phyloP scores from a whole-genome alignment of 2,797 vertebrate species.

The Malacoctenus gilli region DNA sequence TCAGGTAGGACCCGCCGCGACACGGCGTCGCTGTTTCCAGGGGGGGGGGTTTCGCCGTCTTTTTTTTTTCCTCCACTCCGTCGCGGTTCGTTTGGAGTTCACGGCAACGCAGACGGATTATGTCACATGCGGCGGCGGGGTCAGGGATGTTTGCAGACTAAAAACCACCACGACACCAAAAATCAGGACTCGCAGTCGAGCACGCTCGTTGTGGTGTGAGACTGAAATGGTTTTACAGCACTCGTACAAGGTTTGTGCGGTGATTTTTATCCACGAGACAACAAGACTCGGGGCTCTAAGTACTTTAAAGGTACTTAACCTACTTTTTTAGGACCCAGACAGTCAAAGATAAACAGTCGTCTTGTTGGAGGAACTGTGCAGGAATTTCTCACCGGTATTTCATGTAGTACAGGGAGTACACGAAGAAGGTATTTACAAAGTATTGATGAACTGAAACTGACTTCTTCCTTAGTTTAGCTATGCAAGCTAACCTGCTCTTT shows the following conservation, averaged over 20 bases:
- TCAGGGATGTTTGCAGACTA: conserved; percentile 26
- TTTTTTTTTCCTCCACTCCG: background rate
- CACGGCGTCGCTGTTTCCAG: background rate
- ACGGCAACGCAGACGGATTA: conserved; percentile 54
- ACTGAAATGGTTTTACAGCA: background rate
- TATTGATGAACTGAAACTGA: too few species aligned
- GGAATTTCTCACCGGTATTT: background rate
- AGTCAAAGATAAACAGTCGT: background rate
- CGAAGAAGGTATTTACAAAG: too few species aligned
- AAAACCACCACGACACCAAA: background rate
- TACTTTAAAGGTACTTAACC: background rate
- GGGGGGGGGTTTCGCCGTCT: too few species aligned
- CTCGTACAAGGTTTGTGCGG: background rate
- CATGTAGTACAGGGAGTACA: too few species aligned
- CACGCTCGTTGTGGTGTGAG: too few species aligned
- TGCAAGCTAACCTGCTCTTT: too few species aligned
- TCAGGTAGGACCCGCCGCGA: conserved; percentile 60
- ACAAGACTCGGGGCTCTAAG: background rate
- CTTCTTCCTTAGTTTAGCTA: too few species aligned
- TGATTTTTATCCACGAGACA: too few species aligned
- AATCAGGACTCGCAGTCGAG: background rate
- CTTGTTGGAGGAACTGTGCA: too few species aligned
- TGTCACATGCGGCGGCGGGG: conserved; percentile 26
- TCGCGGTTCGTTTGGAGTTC: conserved; percentile 45
- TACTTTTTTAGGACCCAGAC: background rate